phyloP scores from a whole-genome alignment of 2,113 vertebrate genomes.

The Spermophilus dauricus region DNA sequence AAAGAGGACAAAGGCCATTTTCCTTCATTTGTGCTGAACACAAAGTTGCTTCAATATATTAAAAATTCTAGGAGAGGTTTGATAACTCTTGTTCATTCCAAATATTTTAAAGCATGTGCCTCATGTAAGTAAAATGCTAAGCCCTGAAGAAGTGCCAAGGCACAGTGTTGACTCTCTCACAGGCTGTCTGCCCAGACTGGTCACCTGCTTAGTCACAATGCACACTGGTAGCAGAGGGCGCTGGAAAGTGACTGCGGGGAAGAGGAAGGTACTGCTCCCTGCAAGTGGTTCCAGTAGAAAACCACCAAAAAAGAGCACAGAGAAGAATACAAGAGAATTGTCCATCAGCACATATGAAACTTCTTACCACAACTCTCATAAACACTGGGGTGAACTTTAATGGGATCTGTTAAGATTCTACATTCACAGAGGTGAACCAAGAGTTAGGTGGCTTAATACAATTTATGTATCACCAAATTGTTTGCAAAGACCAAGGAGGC shows the following conservation, averaged over 20 bases:
- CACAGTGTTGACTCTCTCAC: fast-evolving
- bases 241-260: too few relatives aligned
- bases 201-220: too few relatives aligned
- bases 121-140: background rate
- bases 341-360: background rate
- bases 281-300: background rate
- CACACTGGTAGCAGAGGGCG: background rate
- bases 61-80: background rate
- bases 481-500: background rate
- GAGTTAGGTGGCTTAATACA: background rate
- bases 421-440: background rate
- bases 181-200: background rate
- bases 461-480: background rate
- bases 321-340: background rate
- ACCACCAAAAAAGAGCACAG: background rate
- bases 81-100: background rate
- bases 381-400: background rate
- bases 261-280: fast-evolving
- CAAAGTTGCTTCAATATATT: fast-evolving
- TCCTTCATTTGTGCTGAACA: background rate
- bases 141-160: background rate
- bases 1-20: background rate
- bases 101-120: too few relatives aligned
- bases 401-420: background rate
- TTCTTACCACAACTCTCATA: background rate